Evolutionary conservation across 2,797 vertebrate genomes (phyloP).

Genomic region (Pristis pectinata): DNA sequence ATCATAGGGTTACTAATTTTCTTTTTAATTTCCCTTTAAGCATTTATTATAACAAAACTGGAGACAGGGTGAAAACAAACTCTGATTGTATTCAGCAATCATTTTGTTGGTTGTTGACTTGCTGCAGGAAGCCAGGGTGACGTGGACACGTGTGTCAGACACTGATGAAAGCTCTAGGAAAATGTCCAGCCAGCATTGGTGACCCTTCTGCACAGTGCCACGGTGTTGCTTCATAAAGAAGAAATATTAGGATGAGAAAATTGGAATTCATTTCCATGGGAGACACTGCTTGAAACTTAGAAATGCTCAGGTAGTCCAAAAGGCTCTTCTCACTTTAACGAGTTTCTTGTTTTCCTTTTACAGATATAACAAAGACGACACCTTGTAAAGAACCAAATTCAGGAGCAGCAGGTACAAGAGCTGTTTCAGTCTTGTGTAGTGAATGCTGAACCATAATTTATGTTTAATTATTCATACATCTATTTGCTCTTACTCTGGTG

Average conservation of each 20-base stretch:
- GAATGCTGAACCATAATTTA: neutral
- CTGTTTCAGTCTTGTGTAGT: neutral
- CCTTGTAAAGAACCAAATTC: neutral
- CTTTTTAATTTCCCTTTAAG: neutral
- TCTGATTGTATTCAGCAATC: neutral
- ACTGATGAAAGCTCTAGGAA: neutral
- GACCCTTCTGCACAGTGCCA: neutral
- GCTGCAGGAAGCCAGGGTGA: neutral
- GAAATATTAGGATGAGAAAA: neutral
- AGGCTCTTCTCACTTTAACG: neutral
- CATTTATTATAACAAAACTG: neutral
- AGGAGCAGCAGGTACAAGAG: neutral
- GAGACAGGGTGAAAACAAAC: neutral
- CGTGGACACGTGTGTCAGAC: no score
- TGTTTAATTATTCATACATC: neutral
- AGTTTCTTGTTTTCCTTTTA: neutral
- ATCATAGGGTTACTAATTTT: neutral
- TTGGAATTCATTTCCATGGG: neutral
- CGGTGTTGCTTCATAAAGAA: neutral
- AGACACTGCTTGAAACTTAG: neutral
- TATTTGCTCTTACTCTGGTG: neutral
- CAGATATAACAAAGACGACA: constrained; percentile 9
- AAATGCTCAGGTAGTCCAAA: neutral
- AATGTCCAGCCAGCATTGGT: neutral
- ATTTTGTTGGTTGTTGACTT: neutral